Conservation (phyloP, 2,113 vertebrate genomes). For the Protobothrops flavoviridis region DNA sequence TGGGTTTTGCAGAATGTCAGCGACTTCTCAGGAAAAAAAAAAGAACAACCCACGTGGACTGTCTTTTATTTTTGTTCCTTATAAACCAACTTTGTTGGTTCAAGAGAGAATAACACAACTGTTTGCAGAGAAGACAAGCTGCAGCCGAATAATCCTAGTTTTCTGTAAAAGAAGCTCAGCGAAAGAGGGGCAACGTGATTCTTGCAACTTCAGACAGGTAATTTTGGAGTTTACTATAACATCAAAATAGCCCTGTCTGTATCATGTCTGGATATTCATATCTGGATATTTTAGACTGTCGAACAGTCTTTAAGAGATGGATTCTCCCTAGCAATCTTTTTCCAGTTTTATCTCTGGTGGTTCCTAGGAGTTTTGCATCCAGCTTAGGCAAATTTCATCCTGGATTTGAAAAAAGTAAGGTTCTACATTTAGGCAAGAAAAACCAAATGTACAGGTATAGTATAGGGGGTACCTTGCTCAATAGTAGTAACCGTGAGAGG, state of each 20-base stretch:
- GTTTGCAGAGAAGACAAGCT: not conserved
- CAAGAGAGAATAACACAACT: not conserved
- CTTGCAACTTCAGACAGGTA: not conserved
- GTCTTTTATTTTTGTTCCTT: not conserved
- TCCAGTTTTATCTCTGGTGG: not conserved
- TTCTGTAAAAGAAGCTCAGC: not conserved
- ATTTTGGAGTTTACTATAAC: not conserved
- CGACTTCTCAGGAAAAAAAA: not conserved
- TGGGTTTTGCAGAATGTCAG: not conserved
- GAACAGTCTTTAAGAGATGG: not conserved
- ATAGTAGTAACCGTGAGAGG: no score
- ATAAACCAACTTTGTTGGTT: not conserved
- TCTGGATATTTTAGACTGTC: not conserved
- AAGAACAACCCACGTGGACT: not conserved
- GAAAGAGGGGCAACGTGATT: not conserved
- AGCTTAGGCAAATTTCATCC: not conserved
- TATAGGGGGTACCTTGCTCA: no score
- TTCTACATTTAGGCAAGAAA: no score
- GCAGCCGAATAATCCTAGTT: not conserved
- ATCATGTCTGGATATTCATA: not conserved
- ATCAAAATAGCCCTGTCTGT: not conserved
- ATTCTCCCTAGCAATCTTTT: not conserved
- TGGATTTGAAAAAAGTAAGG: no score
- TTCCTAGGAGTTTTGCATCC: not conserved
- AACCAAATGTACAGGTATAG: no score